These are phyloP conservation scores for Cerceris ruficornis DNA, from an alignment of 2,888 invertebrate species.

Conservation along the genomic window DNA sequence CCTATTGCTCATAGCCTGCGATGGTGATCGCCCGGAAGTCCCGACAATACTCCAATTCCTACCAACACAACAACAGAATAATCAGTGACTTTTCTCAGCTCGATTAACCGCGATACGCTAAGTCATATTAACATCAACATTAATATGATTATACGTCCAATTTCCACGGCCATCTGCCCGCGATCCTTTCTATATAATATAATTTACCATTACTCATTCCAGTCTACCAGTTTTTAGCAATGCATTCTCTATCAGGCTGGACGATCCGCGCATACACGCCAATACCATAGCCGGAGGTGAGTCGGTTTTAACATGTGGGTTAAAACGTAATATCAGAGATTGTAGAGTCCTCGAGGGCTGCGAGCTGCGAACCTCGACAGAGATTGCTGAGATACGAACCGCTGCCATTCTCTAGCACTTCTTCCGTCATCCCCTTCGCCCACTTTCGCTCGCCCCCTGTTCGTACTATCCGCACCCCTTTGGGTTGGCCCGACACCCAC, in stretches of 20 bases:
- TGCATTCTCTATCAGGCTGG: neutral
- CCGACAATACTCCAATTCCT: slow-evolving; percentile 79
- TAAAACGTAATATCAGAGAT: slow-evolving; percentile 77
- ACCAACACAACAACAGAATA: slow-evolving; percentile 78
- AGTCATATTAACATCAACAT: slow-evolving; percentile 48
- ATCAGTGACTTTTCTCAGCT: slow-evolving; percentile 63
- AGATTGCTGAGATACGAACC: slow-evolving; percentile 78
- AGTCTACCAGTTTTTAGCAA: too few relatives aligned
- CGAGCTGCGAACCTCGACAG: slow-evolving; percentile 78
- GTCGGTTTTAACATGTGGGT: slow-evolving; percentile 69
- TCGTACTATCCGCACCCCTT: slow-evolving; percentile 32
- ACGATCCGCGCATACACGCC: neutral
- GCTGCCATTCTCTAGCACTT: slow-evolving; percentile 66
- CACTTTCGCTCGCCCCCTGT: slow-evolving; percentile 11
- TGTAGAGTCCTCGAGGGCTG: slow-evolving; percentile 75
- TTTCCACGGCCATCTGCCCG: neutral
- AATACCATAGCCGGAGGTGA: neutral
- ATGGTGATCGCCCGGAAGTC: slow-evolving; percentile 79
- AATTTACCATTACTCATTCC: too few relatives aligned
- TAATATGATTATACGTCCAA: neutral
- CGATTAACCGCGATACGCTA: slow-evolving; percentile 33
- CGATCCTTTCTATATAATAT: too few relatives aligned
- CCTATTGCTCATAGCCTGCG: slow-evolving; percentile 81
- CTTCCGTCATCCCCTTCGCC: slow-evolving; percentile 49
- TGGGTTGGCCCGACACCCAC: slow-evolving; percentile 48